Evolutionary conservation across 2,888 invertebrate species (phyloP).

Genomic region (Tigriopus californicus): DNA sequence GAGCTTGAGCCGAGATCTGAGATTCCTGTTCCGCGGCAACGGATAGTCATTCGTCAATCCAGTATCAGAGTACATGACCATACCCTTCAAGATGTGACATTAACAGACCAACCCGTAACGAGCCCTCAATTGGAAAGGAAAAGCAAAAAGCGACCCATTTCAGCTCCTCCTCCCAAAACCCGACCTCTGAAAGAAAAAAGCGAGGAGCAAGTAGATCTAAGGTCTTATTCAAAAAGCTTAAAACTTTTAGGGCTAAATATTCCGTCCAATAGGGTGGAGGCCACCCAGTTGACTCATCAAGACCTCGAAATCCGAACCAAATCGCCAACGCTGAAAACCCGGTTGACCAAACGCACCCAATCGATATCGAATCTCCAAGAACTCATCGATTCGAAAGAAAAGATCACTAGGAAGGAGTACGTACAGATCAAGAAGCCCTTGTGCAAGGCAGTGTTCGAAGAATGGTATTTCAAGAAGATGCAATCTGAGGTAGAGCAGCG

Average conservation of each 20-base stretch:
- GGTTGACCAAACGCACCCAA: background rate
- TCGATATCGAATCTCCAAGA: background rate
- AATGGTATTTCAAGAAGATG: constrained; percentile 5
- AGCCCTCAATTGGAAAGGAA: background rate
- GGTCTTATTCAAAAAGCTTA: background rate
- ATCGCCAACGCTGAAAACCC: background rate
- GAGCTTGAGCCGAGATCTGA: too few species aligned
- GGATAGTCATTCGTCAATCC: too few species aligned
- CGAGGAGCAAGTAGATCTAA: background rate
- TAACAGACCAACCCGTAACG: too few species aligned
- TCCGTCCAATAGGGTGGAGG: background rate
- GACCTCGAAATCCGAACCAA: background rate
- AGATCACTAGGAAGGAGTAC: background rate
- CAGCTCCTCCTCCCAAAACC: background rate
- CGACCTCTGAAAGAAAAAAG: background rate
- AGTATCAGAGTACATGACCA: too few species aligned
- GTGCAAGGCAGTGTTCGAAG: background rate
- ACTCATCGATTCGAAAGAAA: background rate
- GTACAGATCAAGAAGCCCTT: background rate
- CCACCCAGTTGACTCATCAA: background rate
- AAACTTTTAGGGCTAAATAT: background rate
- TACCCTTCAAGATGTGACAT: too few species aligned
- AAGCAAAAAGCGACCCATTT: background rate
- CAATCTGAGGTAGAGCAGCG: background rate
- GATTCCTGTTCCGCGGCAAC: too few species aligned